Evolutionary conservation across 2,888 invertebrate genomes (phyloP), one percentile per base, ranked within the genome.

Genomic region (Lycia hirtaria): DNA sequence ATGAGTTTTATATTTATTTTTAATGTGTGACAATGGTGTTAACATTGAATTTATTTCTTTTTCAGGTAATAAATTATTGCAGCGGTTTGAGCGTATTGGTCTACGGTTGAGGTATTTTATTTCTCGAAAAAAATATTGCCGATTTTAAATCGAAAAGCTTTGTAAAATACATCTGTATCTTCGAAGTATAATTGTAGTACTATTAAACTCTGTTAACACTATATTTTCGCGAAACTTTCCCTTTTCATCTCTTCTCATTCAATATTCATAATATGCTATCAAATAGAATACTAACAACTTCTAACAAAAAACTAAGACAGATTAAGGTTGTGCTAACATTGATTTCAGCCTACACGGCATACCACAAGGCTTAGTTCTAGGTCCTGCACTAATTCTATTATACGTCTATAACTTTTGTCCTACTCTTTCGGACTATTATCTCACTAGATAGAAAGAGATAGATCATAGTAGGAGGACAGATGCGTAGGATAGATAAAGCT

Each of bases 341-440:
- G 40, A 50, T 35, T 28, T 55, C 76, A 69, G 57, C 85, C 82
- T 76, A 83, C 81, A 68, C 75, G 69, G 74, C 59, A 58, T 83
- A 61, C 80, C 71, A 50, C 84, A 85, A 86, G 86, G 83, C 62
- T 78, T 66, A 64, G 66, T 71, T 72, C 75, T 83, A 69, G 78
- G 73, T 72, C 78, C 78, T 68, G 62, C 62, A 65, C 66, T 74
- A 69, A 77, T 81, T 75, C 69, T 73, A 72, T 69, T 71, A 72
- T 61, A 70, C 63, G 67, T 70, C 67, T 69, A 22, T 12, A 6
- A 58, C 72, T 55, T 65, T 54, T 63, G 61, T 76, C 71, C 65
- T 66, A 74, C 67, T 75, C 71, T 56, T 33, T 62, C 54, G 15
- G 20, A 51, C 40, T 49, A 38, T 57, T 49, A 45, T 22, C 10